These are phyloP conservation scores for Aspidiotus destructor DNA, from an alignment of 2,888 invertebrate species.

Conservation along the genomic window DNA sequence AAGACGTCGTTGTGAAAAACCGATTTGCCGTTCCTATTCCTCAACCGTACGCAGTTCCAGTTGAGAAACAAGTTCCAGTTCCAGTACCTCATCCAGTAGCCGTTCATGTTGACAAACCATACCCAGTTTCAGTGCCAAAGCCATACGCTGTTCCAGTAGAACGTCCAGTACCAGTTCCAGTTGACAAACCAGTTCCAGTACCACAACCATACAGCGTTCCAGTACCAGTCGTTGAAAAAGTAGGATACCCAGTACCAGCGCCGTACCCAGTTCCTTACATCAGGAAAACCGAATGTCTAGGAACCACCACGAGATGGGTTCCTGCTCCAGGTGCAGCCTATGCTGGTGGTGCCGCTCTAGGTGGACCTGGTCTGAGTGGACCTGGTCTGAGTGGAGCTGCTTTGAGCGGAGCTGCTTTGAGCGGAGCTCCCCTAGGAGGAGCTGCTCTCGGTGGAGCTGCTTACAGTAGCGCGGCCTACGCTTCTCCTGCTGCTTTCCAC, in stretches of 20 bases:
- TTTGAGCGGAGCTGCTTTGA: slow-evolving; percentile 12
- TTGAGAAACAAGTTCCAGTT: slow-evolving; percentile 57
- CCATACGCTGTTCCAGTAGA: slow-evolving; percentile 39
- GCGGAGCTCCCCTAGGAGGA: slow-evolving; percentile 13
- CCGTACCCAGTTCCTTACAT: slow-evolving; percentile 37
- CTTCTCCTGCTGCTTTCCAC: slow-evolving; percentile 5
- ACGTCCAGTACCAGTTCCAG: slow-evolving; percentile 37
- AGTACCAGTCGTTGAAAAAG: slow-evolving; percentile 38
- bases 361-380: slow-evolving; percentile 16
- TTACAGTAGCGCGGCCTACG: slow-evolving; percentile 7
- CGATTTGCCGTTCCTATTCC: slow-evolving; percentile 37
- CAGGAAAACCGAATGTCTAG: slow-evolving; percentile 13
- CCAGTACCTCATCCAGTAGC: slow-evolving; percentile 38
- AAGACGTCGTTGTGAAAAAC: slow-evolving; percentile 36
- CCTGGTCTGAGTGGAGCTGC: slow-evolving; percentile 7
- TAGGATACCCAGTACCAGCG: slow-evolving; percentile 38
- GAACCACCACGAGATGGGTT: slow-evolving; percentile 8
- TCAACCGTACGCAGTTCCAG: slow-evolving; percentile 44
- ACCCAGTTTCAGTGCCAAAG: slow-evolving; percentile 38
- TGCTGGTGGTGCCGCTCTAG: slow-evolving; percentile 1
- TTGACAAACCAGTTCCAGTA: slow-evolving; percentile 39
- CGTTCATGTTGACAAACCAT: slow-evolving; percentile 38
- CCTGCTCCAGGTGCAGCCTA: slow-evolving; percentile 13
- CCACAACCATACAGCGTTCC: slow-evolving; percentile 39
- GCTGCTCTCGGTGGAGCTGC: slow-evolving; percentile 10